Base-by-base conservation (phyloP, 1,140 invertebrate species). In the Halesus radiatus region DNA sequence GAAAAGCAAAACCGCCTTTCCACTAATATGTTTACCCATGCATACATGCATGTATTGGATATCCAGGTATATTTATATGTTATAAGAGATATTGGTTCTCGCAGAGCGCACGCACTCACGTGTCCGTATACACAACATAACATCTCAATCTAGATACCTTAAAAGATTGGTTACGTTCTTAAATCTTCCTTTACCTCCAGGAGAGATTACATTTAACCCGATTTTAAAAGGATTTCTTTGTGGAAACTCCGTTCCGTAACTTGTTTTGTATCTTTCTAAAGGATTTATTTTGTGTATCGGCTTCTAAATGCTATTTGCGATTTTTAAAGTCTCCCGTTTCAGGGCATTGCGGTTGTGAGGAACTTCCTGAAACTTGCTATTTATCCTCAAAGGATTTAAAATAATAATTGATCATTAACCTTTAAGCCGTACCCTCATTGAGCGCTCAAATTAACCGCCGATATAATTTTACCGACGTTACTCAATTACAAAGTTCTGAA, bases 401-500 rank as follows among this genome's bases (percentile, higher is more conserved):
- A 56, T 74, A 74, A 74, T 74, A 74, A 58, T 74, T 74, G 72
- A 56, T 56, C 72, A 54, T 74, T 74, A 74, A 74, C 72, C 22
- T 56, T 58, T 52, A 56, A 29, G 18, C 53, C 56, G 6, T 29
- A 22, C 68, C 68, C 45, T 72, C 23, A 72, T 72, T 52, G 68
- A 50, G 18, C 6, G 32, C 32, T 50, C 32, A 72, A 72, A 72
- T 72, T 72, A 50, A 72, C 68, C 68, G 18, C 68, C 32, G 23
- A 72, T 72, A 72, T 20, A 70, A 72, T 72, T 50, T 6, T 50
- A 50, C 45, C 45, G 32, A 18, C 68, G 62, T 26, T 29, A 26
- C 62, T 22, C 62, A 66, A 66, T 66, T 66, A 66, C 62, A 26
- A 29, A 29, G 13, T 66, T 66, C 15, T 15, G 62, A 66, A 66